phyloP scores from a whole-genome alignment of 2,113 vertebrate genomes.

The Pleuronectes platessa region DNA sequence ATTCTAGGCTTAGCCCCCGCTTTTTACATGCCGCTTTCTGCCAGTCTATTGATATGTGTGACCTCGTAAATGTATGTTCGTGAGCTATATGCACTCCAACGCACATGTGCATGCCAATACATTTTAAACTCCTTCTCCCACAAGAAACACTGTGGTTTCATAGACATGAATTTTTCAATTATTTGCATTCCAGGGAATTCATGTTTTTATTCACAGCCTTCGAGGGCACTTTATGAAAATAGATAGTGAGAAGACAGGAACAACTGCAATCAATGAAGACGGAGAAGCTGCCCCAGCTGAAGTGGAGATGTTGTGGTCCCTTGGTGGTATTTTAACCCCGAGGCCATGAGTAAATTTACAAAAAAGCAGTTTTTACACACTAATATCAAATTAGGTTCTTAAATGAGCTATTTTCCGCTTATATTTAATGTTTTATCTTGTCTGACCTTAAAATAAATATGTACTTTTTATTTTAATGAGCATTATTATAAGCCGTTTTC shows the following conservation, averaged over 20 bases:
- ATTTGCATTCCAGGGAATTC: not conserved
- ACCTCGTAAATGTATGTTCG: not conserved
- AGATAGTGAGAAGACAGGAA: not conserved
- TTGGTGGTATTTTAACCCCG: not conserved
- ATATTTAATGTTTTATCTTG: not conserved
- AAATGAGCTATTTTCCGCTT: not conserved
- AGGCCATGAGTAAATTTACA: too few relatives aligned
- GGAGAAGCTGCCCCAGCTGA: not conserved
- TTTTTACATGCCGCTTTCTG: slow-evolving; percentile 59
- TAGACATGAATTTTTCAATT: not conserved
- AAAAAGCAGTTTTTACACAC: too few relatives aligned
- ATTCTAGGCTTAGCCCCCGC: slow-evolving; percentile 52
- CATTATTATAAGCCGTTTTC: too few relatives aligned
- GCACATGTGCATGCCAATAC: not conserved
- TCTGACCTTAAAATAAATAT: too few relatives aligned
- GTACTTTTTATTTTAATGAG: too few relatives aligned
- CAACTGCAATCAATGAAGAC: not conserved
- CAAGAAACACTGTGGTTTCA: not conserved
- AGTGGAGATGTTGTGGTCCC: not conserved
- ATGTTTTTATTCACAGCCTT: not conserved
- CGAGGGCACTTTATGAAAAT: not conserved
- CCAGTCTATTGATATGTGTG: slow-evolving; percentile 31
- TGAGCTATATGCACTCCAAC: not conserved
- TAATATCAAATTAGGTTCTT: too few relatives aligned
- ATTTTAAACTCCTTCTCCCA: not conserved